Conservation (phyloP, 2,797 vertebrate genomes). For the Sebastes diploproa region DNA sequence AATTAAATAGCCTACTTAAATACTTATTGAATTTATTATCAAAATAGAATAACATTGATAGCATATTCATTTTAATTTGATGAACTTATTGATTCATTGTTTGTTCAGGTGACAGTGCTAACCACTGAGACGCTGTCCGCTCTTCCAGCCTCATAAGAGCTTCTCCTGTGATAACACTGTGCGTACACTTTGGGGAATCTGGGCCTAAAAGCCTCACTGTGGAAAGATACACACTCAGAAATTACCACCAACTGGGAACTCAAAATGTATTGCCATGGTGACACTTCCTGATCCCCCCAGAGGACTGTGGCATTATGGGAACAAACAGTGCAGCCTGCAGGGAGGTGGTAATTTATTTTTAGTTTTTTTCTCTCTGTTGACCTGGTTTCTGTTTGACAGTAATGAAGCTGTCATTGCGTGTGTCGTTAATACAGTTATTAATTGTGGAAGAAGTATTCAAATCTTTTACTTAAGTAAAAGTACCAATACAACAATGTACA, state of each 20-base stretch:
- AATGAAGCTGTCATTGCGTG: background rate
- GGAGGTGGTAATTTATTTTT: background rate
- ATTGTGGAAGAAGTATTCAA: background rate
- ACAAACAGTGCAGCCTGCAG: constrained; percentile 32
- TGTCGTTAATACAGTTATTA: background rate
- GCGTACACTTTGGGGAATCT: constrained; percentile 6
- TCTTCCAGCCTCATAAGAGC: background rate
- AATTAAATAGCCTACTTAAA: no score
- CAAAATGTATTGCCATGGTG: constrained; percentile 25
- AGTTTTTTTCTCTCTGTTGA: background rate
- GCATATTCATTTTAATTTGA: background rate
- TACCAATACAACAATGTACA: background rate
- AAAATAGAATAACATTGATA: background rate
- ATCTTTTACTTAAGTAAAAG: background rate
- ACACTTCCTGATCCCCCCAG: constrained; percentile 22
- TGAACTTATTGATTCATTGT: background rate
- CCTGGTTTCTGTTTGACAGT: background rate
- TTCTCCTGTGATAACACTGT: constrained; percentile 1
- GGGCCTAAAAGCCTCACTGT: constrained; percentile 17
- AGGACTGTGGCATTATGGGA: constrained; percentile 26
- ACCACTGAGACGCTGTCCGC: background rate
- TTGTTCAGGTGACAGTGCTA: background rate
- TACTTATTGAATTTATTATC: background rate
- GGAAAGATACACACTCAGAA: background rate
- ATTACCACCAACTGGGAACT: background rate